Evolutionary conservation across 2,888 invertebrate genomes (phyloP), one percentile per base, ranked within the genome.

Genomic region (Tuberolachnus salignus): DNA sequence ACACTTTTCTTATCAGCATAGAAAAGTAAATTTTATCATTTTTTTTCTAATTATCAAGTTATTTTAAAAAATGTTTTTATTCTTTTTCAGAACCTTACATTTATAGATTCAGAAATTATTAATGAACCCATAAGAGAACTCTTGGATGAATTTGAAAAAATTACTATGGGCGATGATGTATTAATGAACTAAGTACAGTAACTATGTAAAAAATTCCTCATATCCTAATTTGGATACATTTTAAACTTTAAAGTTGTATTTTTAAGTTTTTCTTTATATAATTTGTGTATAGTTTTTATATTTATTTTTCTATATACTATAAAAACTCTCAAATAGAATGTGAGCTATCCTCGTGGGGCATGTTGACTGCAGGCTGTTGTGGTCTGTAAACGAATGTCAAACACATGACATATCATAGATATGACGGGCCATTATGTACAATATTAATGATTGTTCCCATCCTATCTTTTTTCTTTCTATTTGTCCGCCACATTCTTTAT

Each of bases 81-180:
- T 81, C 81, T 82, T 81, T 84, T 84, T 61, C 82, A 87, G 86
- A 84, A 84, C 59, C 84, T 86, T 23, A 85, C 85, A 13, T 86
- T 85, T 82, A 83, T 87, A 66, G 84, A 86, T 82, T 83, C 83
- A 55, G 83, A 84, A 44, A 82, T 81, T 67, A 86, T 87, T 67
- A 81, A 86, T 44, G 86, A 86, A 61, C 86, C 87, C 3, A 82
- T 87, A 19, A 83, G 84, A 34, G 83, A 85, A 71, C 82, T 87
- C 42, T 83, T 87, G 51, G 34, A 78, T 49, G 67, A 78, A 67
- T 78, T 78, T 34, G 67, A 67, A 67, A 73, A 73, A 86, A 16
- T 51, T 16, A 51, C 2, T 42, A 3, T 42, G 34, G 21, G 51
- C 14, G 42, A 51, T 59, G 26, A 59, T 49, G 19, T 21, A 26